A percentile compares a stretch with the other conserved stretches of the same genome.
Conservation (phyloP, 2,888 invertebrate species). For the Lasius fuliginosus region DNA sequence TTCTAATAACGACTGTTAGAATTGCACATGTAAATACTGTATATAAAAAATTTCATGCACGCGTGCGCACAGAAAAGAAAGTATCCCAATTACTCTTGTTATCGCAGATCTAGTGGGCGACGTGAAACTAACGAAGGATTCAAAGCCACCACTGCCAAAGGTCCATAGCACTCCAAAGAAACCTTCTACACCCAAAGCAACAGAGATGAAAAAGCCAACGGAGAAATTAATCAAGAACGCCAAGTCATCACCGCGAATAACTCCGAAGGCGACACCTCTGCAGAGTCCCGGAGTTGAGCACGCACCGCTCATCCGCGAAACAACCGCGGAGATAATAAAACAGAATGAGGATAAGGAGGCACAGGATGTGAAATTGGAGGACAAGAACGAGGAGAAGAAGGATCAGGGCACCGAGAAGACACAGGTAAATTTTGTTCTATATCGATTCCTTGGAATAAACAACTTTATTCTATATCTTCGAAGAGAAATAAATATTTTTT, state of each 20-base stretch:
- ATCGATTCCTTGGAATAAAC: background rate
- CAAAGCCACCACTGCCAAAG: slow-evolving; percentile 90
- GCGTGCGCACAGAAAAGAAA: background rate
- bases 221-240: slow-evolving; percentile 82
- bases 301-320: slow-evolving; percentile 82
- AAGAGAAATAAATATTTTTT: background rate
- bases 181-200: slow-evolving; percentile 80
- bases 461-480: background rate
- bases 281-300: slow-evolving; percentile 87
- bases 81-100: slow-evolving; percentile 9
- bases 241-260: slow-evolving; percentile 86
- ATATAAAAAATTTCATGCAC: background rate
- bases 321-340: slow-evolving; percentile 80
- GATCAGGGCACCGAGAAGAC: slow-evolving; percentile 83
- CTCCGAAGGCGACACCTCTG: slow-evolving; percentile 87
- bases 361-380: slow-evolving; percentile 74
- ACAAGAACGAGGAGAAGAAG: slow-evolving; percentile 80
- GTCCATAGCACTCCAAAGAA: slow-evolving; percentile 87
- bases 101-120: slow-evolving; percentile 82
- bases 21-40: slow-evolving; percentile 83
- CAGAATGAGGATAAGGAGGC: slow-evolving; percentile 77
- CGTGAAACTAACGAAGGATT: slow-evolving; percentile 87
- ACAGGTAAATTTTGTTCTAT: slow-evolving; percentile 60
- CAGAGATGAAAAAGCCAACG: slow-evolving; percentile 79
- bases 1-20: slow-evolving; percentile 47